These are phyloP conservation scores for Hyles lineata DNA, from an alignment of 2,888 invertebrate genomes.

Conservation along the genomic window DNA sequence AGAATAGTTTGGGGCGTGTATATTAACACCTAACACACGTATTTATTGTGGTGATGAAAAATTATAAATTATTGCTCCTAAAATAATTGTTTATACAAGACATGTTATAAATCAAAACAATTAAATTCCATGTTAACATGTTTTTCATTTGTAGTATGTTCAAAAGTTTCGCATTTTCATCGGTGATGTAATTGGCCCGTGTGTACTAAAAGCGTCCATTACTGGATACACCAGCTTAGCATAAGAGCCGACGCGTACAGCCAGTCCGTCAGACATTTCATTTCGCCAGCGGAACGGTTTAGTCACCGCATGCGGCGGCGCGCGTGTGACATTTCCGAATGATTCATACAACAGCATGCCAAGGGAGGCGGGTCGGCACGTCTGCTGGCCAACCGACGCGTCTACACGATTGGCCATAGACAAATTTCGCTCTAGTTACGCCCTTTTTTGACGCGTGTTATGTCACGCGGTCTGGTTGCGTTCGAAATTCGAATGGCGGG, in stretches of 20 bases:
- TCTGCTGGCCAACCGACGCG: slow-evolving; percentile 4
- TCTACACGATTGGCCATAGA: slow-evolving; percentile 28
- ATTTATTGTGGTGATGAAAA: neutral
- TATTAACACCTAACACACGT: neutral
- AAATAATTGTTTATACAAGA: too few relatives aligned
- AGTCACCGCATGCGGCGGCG: slow-evolving; percentile 8
- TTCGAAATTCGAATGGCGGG: neutral
- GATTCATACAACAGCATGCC: slow-evolving; percentile 26
- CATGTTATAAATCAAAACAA: too few relatives aligned
- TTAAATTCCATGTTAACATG: too few relatives aligned
- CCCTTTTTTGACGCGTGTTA: slow-evolving; percentile 33
- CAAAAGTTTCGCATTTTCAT: too few relatives aligned
- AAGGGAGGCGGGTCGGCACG: slow-evolving; percentile 26
- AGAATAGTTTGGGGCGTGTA: neutral
- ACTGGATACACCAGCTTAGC: neutral
- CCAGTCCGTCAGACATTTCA: neutral
- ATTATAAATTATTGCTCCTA: too few relatives aligned
- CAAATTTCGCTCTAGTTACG: slow-evolving; percentile 35
- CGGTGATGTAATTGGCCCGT: too few relatives aligned
- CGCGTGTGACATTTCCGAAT: slow-evolving; percentile 28
- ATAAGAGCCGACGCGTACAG: neutral
- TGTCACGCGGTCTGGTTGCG: neutral
- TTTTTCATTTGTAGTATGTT: too few relatives aligned
- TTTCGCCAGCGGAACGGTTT: slow-evolving; percentile 7
- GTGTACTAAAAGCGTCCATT: neutral